Percentiles rank a stretch among this genome's conserved stretches.
Evolutionary conservation across 2,888 invertebrate genomes (phyloP).

Genomic region (Antheraea assamensis): DNA sequence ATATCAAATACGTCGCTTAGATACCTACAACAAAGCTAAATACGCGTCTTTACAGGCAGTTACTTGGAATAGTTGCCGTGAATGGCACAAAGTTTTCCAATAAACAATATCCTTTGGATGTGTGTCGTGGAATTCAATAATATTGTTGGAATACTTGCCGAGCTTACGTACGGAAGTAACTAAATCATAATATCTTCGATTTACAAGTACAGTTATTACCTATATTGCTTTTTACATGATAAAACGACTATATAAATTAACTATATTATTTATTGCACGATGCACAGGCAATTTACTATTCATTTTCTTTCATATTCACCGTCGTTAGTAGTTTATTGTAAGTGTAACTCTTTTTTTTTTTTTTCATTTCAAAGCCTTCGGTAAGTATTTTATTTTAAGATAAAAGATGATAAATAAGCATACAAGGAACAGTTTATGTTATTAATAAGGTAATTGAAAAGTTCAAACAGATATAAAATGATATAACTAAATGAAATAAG

Average conservation of each 20-base stretch:
- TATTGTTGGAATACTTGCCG: slow-evolving; percentile 44
- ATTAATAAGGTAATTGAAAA: too few species aligned
- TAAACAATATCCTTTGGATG: slow-evolving; percentile 52
- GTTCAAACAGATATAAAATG: too few species aligned
- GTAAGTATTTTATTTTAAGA: not conserved
- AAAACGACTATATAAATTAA: not conserved
- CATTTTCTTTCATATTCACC: not conserved
- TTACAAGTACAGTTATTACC: slow-evolving; percentile 12
- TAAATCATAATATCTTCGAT: slow-evolving; percentile 10
- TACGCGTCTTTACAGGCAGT: slow-evolving; percentile 12
- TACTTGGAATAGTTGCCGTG: slow-evolving; percentile 36
- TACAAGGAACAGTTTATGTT: too few species aligned
- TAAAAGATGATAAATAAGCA: too few species aligned
- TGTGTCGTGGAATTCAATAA: slow-evolving; percentile 50
- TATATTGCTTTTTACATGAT: not conserved
- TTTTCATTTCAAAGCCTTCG: too few species aligned
- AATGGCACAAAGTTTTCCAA: slow-evolving; percentile 45
- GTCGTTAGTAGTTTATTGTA: not conserved
- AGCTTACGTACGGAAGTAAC: slow-evolving; percentile 24
- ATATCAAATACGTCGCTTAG: slow-evolving; percentile 6
- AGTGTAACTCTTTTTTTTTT: not conserved
- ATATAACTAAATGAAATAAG: too few species aligned
- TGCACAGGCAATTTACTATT: not conserved
- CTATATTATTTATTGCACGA: not conserved
- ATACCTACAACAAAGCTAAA: slow-evolving; percentile 1